These are phyloP conservation scores for Acrossocheilus wenchowensis DNA, from an alignment of 2,797 vertebrate species.

Conservation along the genomic window DNA sequence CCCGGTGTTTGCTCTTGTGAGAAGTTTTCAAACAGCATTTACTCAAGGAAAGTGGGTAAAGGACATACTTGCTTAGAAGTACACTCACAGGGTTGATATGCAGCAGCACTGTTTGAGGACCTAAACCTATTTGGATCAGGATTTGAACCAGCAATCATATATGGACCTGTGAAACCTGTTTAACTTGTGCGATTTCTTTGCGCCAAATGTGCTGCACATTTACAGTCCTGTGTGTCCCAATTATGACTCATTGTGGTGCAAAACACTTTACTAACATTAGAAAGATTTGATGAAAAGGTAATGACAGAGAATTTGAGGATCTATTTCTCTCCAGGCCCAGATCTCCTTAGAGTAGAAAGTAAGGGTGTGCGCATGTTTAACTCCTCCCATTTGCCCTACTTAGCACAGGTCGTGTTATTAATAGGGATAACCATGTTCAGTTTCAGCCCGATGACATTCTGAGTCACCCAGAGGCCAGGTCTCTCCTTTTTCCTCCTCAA, in stretches of 20 bases:
- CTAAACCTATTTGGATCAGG: neutral
- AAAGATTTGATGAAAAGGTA: neutral
- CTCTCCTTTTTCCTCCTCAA: conserved; percentile 50
- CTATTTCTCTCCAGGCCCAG: conserved; percentile 32
- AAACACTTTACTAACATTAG: neutral
- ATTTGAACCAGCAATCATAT: neutral
- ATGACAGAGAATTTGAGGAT: neutral
- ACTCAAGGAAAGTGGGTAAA: neutral
- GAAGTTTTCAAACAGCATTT: neutral
- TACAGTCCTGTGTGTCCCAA: neutral
- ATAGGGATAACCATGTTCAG: conserved; percentile 73
- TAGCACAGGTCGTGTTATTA: conserved; percentile 73
- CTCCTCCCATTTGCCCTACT: conserved; percentile 66
- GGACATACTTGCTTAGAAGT: neutral
- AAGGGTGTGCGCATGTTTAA: conserved; percentile 27
- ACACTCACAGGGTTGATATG: neutral
- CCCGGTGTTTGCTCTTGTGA: conserved; percentile 7
- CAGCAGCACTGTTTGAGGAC: neutral
- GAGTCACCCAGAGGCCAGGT: conserved; percentile 65
- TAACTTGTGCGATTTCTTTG: neutral
- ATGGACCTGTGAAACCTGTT: neutral
- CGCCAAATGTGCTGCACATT: neutral
- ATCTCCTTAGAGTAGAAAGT: conserved; percentile 46
- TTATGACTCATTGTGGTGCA: neutral
- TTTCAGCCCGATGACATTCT: conserved; percentile 75